phyloP scores from a whole-genome alignment of 2,113 vertebrate genomes.

The Xenopus laevis region DNA sequence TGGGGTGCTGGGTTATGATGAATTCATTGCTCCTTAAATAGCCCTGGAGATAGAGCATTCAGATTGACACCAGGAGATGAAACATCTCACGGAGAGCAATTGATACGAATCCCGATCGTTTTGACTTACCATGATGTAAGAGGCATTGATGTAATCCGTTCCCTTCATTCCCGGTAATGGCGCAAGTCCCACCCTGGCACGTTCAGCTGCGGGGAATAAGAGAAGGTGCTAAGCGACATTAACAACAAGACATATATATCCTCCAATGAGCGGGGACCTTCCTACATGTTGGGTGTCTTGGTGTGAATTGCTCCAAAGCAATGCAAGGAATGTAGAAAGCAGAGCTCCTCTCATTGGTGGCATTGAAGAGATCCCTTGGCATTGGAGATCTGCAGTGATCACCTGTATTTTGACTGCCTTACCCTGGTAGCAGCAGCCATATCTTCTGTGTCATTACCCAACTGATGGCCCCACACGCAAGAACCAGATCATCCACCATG shows the following conservation, averaged over 20 bases:
- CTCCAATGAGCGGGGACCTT: not conserved
- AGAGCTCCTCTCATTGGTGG: no score
- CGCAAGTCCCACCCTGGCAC: slow-evolving; percentile 84
- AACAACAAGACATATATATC: slow-evolving; percentile 21
- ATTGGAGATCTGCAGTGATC: no score
- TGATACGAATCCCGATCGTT: not conserved
- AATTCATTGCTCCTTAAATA: slow-evolving; percentile 92
- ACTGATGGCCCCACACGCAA: no score
- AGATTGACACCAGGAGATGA: slow-evolving; percentile 41
- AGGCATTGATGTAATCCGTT: slow-evolving; percentile 95
- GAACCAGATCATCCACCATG: no score
- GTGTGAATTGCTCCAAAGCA: no score
- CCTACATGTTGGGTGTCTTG: no score
- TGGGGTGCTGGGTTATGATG: slow-evolving; percentile 93
- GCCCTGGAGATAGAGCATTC: slow-evolving; percentile 63
- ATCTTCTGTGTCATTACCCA: no score
- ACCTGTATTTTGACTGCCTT: no score
- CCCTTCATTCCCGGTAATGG: slow-evolving; percentile 89
- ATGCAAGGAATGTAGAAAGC: no score
- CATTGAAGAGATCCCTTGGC: no score
- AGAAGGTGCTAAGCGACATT: slow-evolving; percentile 44
- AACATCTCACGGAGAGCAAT: not conserved
- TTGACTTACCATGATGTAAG: slow-evolving; percentile 92
- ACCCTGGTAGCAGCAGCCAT: no score
- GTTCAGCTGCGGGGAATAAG: slow-evolving; percentile 71